These are phyloP conservation scores for Lichenostomus cassidix DNA, from an alignment of 2,113 vertebrate genomes.

Conservation along the genomic window DNA sequence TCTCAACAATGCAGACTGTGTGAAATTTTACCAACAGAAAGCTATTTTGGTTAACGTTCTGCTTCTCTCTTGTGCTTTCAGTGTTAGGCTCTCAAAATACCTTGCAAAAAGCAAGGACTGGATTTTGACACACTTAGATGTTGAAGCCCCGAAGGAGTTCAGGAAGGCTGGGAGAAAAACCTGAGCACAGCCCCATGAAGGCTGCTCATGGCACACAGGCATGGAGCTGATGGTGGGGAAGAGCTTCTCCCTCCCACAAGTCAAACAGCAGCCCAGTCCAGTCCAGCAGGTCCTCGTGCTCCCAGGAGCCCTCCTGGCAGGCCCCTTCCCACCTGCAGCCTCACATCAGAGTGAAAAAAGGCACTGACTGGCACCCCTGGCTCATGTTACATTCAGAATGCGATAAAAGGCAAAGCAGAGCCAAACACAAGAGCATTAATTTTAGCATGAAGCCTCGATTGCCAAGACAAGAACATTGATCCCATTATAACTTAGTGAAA, in stretches of 20 bases:
- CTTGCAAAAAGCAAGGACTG: not conserved
- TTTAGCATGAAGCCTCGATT: not conserved
- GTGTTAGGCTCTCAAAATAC: not conserved
- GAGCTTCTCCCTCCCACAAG: not conserved
- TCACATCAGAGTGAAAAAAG: not conserved
- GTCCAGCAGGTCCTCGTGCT: not conserved
- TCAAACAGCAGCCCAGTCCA: not conserved
- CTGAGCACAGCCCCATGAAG: not conserved
- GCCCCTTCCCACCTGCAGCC: not conserved
- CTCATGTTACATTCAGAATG: not conserved
- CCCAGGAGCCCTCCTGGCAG: not conserved
- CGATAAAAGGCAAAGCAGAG: not conserved
- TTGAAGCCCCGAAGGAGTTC: not conserved
- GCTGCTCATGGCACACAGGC: not conserved
- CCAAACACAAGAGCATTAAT: not conserved
- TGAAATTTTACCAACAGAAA: not conserved
- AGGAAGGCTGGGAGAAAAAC: not conserved
- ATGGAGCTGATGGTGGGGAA: not conserved
- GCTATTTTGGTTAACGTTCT: not conserved
- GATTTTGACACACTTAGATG: fast-evolving
- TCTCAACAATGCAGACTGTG: not conserved
- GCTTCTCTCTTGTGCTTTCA: not conserved
- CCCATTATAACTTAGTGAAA: not conserved
- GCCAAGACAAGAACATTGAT: not conserved
- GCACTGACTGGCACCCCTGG: not conserved